Evolutionary conservation across 1,140 invertebrate genomes (phyloP).

Genomic region (Euwallacea similis): DNA sequence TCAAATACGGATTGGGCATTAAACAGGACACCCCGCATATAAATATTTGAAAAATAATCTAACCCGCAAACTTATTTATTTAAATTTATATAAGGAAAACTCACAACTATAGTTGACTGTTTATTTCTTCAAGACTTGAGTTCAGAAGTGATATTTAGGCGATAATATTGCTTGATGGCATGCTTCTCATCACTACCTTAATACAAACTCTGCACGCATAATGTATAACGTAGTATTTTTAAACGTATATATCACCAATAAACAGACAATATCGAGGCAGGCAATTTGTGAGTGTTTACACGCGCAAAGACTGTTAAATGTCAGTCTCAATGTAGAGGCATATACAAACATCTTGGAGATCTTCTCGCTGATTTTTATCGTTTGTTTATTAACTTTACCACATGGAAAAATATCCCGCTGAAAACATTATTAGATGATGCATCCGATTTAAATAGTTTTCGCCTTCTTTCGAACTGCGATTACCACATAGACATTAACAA

Average conservation of each 20-base stretch:
- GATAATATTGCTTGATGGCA: too few relatives aligned
- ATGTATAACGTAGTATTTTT: too few relatives aligned
- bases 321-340: constrained; percentile 37
- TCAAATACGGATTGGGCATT: too few relatives aligned
- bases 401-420: constrained; percentile 35
- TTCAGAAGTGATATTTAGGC: too few relatives aligned
- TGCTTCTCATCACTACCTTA: too few relatives aligned
- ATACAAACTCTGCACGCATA: too few relatives aligned
- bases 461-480: constrained; percentile 20
- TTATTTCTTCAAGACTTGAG: too few relatives aligned
- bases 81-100: too few relatives aligned
- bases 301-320: constrained; percentile 27
- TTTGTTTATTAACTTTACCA: constrained; percentile 36
- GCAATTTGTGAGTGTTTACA: constrained; percentile 37
- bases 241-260: constrained; percentile 16
- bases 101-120: too few relatives aligned
- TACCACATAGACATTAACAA: constrained; percentile 16
- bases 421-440: constrained; percentile 34
- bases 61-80: too few relatives aligned
- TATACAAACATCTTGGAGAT: constrained; percentile 36
- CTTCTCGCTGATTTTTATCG: constrained; percentile 37
- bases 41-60: too few relatives aligned
- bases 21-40: too few relatives aligned
- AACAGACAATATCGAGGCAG: constrained; percentile 23
- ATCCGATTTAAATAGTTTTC: constrained; percentile 36